Conservation (phyloP, 2,888 invertebrate genomes). For the Fissipunctia ypsillon region DNA sequence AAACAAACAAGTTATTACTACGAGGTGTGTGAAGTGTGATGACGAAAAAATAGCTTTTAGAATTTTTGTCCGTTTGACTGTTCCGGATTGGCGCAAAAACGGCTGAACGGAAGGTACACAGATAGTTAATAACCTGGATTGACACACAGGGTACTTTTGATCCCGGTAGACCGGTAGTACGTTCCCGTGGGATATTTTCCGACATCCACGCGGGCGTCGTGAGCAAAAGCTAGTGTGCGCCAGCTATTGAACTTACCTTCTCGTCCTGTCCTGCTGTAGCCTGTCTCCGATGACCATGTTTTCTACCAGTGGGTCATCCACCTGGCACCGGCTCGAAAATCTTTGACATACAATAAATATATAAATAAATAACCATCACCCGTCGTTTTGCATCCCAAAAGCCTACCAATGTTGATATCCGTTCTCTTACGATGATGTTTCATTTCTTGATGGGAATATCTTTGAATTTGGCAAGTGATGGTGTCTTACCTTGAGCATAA, state of each 20-base stretch:
- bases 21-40: too few species aligned
- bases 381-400: neutral
- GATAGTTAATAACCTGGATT: too few species aligned
- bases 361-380: conserved; percentile 30
- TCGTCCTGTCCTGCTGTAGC: conserved; percentile 73
- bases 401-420: neutral
- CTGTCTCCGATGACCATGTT: conserved; percentile 86
- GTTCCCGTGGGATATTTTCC: too few species aligned
- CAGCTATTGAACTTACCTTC: conserved; percentile 73
- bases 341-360: conserved; percentile 69
- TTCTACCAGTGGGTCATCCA: conserved; percentile 87
- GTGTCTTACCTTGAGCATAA: conserved; percentile 26
- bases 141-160: too few species aligned
- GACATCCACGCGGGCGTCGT: too few species aligned
- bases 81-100: too few species aligned
- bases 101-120: too few species aligned
- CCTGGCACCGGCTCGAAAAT: conserved; percentile 85
- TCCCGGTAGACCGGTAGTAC: too few species aligned
- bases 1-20: too few species aligned
- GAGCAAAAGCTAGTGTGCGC: too few species aligned
- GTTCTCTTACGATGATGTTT: neutral
- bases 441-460: conserved; percentile 3
- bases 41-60: too few species aligned
- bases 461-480: neutral
- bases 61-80: too few species aligned